A percentile compares a stretch with the other conserved stretches of the same genome.
phyloP scores from a whole-genome alignment of 2,888 invertebrate species.

The Phaedon cochleariae region DNA sequence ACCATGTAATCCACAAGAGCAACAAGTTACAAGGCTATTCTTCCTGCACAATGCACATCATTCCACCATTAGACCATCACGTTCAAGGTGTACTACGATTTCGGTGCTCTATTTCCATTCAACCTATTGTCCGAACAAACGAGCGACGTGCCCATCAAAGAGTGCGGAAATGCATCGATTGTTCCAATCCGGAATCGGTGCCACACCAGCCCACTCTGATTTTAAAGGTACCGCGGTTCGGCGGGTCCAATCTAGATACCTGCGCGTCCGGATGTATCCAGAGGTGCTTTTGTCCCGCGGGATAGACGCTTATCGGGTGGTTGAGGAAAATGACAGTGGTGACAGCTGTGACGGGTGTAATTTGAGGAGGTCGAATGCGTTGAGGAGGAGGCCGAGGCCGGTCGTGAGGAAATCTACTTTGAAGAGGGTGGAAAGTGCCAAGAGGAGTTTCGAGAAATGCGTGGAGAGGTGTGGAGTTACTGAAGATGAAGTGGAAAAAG shows the following conservation, averaged over 20 bases:
- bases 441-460: slow-evolving; percentile 35
- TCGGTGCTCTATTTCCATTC: slow-evolving; percentile 34
- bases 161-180: slow-evolving; percentile 30
- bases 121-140: slow-evolving; percentile 35
- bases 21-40: slow-evolving; percentile 31
- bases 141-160: neutral
- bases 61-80: slow-evolving; percentile 12
- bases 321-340: neutral
- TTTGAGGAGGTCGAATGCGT: slow-evolving; percentile 43
- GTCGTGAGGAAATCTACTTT: slow-evolving; percentile 20
- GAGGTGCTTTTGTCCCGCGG: slow-evolving; percentile 30
- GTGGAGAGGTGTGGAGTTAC: slow-evolving; percentile 31
- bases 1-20: slow-evolving; percentile 2
- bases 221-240: neutral
- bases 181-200: neutral
- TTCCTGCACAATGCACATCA: slow-evolving; percentile 26
- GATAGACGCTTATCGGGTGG: slow-evolving; percentile 32
- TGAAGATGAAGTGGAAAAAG: slow-evolving; percentile 17
- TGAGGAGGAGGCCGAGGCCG: slow-evolving; percentile 35
- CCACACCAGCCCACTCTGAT: neutral
- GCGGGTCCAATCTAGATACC: neutral
- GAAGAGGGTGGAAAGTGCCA: slow-evolving; percentile 33
- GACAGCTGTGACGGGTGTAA: slow-evolving; percentile 21
- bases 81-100: slow-evolving; percentile 21
- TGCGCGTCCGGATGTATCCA: slow-evolving; percentile 21